Conservation (phyloP, 2,888 invertebrate genomes). For the Meiosimyza platycephala region DNA sequence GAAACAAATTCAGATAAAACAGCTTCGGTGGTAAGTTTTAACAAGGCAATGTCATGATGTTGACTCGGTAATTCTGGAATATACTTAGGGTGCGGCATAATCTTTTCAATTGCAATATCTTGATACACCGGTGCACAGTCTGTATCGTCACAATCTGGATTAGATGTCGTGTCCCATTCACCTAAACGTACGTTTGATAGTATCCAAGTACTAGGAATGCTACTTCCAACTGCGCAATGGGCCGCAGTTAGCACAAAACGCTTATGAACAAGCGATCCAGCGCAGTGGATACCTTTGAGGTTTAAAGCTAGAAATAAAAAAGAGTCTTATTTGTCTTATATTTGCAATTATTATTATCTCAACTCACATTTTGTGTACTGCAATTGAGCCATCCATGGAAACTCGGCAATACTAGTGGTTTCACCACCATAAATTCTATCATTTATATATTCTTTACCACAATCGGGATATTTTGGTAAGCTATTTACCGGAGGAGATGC, state of each 20-base stretch:
- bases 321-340: neutral
- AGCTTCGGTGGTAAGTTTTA: conserved; percentile 71
- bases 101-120: conserved; percentile 72
- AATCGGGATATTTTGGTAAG: conserved; percentile 48
- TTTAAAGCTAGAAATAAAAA: neutral
- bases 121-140: conserved; percentile 71
- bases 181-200: conserved; percentile 58
- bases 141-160: conserved; percentile 69
- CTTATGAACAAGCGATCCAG: conserved; percentile 72
- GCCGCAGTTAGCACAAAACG: conserved; percentile 77
- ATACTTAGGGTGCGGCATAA: conserved; percentile 74
- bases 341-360: conserved; percentile 41
- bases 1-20: conserved; percentile 69
- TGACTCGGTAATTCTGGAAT: conserved; percentile 70
- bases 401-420: neutral
- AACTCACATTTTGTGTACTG: conserved; percentile 12
- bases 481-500: too few relatives aligned
- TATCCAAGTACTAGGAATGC: conserved; percentile 71
- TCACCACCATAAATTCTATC: neutral
- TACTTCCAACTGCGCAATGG: conserved; percentile 76
- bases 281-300: conserved; percentile 73
- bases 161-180: conserved; percentile 69
- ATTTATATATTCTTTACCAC: conserved; percentile 39
- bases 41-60: conserved; percentile 76
- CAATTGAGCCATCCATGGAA: conserved; percentile 14